These are phyloP conservation scores for Halichoerus grypus DNA, from an alignment of 2,113 vertebrate genomes.

Conservation along the genomic window DNA sequence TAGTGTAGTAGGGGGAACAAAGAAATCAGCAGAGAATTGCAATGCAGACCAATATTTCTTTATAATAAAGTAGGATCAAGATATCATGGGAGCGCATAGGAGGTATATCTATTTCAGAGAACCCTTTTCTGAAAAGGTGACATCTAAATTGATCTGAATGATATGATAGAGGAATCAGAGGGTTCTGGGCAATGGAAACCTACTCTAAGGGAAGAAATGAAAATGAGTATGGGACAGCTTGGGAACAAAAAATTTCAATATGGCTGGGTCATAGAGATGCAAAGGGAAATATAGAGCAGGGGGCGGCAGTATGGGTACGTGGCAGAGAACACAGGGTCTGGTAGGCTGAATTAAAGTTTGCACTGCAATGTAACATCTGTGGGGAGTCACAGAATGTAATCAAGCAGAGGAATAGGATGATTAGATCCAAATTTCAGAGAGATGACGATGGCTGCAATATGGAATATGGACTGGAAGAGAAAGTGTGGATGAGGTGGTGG, in stretches of 20 bases:
- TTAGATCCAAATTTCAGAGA: conserved; percentile 34
- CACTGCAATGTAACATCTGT: not conserved
- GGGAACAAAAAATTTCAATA: not conserved
- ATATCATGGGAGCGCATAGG: not conserved
- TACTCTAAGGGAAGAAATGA: not conserved
- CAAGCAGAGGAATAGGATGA: not conserved
- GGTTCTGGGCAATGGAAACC: not conserved
- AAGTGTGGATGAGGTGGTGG: not conserved
- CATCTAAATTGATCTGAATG: conserved; percentile 19
- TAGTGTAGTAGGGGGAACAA: not conserved
- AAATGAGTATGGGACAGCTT: not conserved
- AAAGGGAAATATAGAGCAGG: not conserved
- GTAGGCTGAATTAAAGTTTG: not conserved
- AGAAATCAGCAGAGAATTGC: not conserved
- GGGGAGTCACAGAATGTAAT: not conserved
- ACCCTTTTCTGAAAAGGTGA: not conserved
- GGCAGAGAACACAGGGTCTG: not conserved
- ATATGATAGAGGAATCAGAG: not conserved
- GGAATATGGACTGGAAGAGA: not conserved
- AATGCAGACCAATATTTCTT: not conserved
- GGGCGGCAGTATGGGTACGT: not conserved
- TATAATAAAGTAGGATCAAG: not conserved
- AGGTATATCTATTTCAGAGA: conserved; percentile 12
- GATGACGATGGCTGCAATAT: not conserved
- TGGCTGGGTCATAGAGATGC: not conserved